Percentiles rank a stretch among this genome's conserved stretches.
Evolutionary conservation across 2,113 vertebrate species (phyloP).

Genomic region (Coregonus clupeaformis): DNA sequence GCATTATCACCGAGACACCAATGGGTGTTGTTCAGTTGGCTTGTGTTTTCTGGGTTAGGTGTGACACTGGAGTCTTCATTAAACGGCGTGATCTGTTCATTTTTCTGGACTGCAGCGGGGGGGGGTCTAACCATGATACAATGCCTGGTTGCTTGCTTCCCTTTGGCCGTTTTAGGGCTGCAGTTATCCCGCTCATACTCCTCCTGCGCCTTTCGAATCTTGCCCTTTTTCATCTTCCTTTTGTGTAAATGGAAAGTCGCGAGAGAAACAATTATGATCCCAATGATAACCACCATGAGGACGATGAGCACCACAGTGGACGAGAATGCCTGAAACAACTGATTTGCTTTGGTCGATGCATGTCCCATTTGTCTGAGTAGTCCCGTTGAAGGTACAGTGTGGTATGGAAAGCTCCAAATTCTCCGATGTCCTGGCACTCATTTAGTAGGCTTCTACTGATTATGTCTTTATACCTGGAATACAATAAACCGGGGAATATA

Average conservation of each 20-base stretch:
- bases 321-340: constrained; percentile 85
- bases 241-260: constrained; percentile 88
- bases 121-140: constrained; percentile 51
- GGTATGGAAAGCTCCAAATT: constrained; percentile 82
- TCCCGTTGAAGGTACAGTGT: constrained; percentile 82
- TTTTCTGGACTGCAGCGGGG: constrained; percentile 52
- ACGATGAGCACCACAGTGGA: constrained; percentile 85
- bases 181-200: constrained; percentile 88
- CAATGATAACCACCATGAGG: constrained; percentile 81
- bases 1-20: constrained; percentile 81
- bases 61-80: constrained; percentile 15
- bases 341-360: constrained; percentile 83
- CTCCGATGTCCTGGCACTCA: constrained; percentile 84
- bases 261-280: constrained; percentile 83
- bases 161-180: constrained; percentile 46
- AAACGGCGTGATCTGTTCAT: constrained; percentile 33
- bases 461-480: constrained; percentile 24
- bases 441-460: constrained; percentile 70
- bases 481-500: constrained; percentile 25
- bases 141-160: constrained; percentile 34
- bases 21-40: constrained; percentile 74
- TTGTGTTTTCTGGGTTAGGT: constrained; percentile 28
- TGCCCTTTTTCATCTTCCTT: constrained; percentile 88
- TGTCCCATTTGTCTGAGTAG: constrained; percentile 71
- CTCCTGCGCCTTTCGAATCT: constrained; percentile 87